Conservation (phyloP, 2,113 vertebrate genomes). For the Zeus faber region DNA sequence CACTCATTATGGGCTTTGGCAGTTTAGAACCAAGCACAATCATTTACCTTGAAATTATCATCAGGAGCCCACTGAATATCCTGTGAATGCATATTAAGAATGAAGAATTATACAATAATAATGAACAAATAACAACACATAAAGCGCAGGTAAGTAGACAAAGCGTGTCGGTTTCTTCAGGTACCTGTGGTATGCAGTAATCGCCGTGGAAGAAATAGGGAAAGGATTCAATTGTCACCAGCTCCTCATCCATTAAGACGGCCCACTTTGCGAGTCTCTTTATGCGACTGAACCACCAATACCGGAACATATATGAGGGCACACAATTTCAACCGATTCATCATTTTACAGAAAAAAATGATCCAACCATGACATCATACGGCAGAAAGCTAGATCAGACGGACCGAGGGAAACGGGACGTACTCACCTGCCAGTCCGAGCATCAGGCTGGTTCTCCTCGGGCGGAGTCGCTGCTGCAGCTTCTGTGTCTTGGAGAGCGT, state of each 20-base stretch:
- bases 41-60: constrained; percentile 40
- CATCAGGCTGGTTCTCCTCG: too few relatives aligned
- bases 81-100: constrained; percentile 21
- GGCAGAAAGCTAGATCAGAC: too few relatives aligned
- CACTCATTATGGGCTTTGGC: background rate
- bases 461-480: too few relatives aligned
- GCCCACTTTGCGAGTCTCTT: constrained; percentile 43
- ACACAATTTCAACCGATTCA: too few relatives aligned
- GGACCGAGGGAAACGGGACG: too few relatives aligned
- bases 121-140: background rate
- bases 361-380: too few relatives aligned
- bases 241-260: constrained; percentile 53
- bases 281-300: constrained; percentile 22
- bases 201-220: constrained; percentile 71
- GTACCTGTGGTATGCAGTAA: constrained; percentile 64
- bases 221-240: constrained; percentile 61
- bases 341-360: too few relatives aligned
- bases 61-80: constrained; percentile 64
- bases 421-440: too few relatives aligned
- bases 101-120: background rate
- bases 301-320: background rate
- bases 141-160: background rate
- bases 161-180: too few relatives aligned
- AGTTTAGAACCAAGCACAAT: background rate
- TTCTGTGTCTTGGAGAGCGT: too few relatives aligned